phyloP scores from a whole-genome alignment of 2,888 invertebrate genomes.

The Pilophorus perplexus region DNA sequence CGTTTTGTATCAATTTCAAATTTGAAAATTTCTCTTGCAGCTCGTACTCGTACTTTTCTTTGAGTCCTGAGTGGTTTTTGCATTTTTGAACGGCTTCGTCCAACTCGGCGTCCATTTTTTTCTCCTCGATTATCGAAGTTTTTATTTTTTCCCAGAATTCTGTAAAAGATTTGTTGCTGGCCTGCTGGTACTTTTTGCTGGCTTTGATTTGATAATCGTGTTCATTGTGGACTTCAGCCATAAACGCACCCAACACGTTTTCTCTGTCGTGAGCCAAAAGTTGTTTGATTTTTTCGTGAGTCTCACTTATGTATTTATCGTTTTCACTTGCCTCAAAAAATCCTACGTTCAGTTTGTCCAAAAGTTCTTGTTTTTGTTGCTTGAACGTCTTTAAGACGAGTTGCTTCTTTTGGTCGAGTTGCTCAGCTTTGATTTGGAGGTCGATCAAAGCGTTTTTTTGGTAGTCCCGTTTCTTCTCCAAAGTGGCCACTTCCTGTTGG shows the following conservation, averaged over 20 bases:
- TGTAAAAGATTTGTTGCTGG: not conserved
- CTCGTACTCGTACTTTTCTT: constrained; percentile 17
- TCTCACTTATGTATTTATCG: not conserved
- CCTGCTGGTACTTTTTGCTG: not conserved
- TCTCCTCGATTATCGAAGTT: constrained; percentile 1
- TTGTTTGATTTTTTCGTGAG: not conserved
- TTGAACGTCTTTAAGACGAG: too few species aligned
- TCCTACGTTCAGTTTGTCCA: not conserved
- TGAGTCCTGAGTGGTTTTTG: not conserved
- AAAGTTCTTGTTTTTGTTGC: not conserved
- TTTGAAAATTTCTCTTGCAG: constrained; percentile 7
- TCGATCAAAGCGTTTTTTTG: constrained; percentile 18
- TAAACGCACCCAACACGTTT: not conserved
- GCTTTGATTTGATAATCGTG: not conserved
- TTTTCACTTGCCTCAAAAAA: not conserved
- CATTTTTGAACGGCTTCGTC: not conserved
- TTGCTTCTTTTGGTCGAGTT: constrained; percentile 15
- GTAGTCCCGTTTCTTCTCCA: not conserved
- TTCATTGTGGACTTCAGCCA: not conserved
- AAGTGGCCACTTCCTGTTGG: not conserved
- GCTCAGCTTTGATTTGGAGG: constrained; percentile 6
- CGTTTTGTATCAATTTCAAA: not conserved
- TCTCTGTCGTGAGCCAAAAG: not conserved
- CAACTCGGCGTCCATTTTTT: not conserved
- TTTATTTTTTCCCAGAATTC: not conserved